phyloP scores from a whole-genome alignment of 2,113 vertebrate species.

The Hippocampus comes region DNA sequence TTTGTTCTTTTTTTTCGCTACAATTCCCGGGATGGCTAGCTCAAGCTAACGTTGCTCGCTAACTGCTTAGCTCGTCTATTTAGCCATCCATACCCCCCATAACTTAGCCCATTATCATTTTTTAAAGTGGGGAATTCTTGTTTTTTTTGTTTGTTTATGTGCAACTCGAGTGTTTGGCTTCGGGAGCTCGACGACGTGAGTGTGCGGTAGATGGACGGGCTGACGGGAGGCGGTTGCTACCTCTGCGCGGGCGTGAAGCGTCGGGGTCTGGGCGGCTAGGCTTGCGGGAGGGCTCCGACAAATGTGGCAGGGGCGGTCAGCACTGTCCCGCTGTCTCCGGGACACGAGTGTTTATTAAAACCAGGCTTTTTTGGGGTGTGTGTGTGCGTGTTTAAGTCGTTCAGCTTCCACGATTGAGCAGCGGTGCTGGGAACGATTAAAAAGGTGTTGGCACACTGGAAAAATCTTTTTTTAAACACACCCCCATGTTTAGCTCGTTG shows the following conservation, averaged over 20 bases:
- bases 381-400: neutral
- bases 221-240: slow-evolving; percentile 44
- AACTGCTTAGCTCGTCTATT: slow-evolving; percentile 54
- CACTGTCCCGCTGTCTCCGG: slow-evolving; percentile 45
- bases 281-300: slow-evolving; percentile 36
- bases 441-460: slow-evolving; percentile 5
- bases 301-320: slow-evolving; percentile 55
- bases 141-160: neutral
- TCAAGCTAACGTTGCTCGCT: slow-evolving; percentile 55
- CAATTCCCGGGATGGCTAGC: slow-evolving; percentile 55
- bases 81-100: slow-evolving; percentile 39
- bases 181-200: neutral
- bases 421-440: neutral
- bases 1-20: slow-evolving; percentile 48
- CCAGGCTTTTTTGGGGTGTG: neutral
- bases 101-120: neutral
- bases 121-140: neutral
- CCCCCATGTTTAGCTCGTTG: slow-evolving; percentile 30
- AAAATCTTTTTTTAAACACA: slow-evolving; percentile 21
- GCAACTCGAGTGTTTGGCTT: slow-evolving; percentile 7
- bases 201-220: slow-evolving; percentile 47
- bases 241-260: slow-evolving; percentile 55
- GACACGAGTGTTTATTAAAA: slow-evolving; percentile 19
- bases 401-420: neutral
- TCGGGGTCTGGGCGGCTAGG: slow-evolving; percentile 68